Conservation (phyloP, 1,140 invertebrate genomes). For the Fopius arisanus region DNA sequence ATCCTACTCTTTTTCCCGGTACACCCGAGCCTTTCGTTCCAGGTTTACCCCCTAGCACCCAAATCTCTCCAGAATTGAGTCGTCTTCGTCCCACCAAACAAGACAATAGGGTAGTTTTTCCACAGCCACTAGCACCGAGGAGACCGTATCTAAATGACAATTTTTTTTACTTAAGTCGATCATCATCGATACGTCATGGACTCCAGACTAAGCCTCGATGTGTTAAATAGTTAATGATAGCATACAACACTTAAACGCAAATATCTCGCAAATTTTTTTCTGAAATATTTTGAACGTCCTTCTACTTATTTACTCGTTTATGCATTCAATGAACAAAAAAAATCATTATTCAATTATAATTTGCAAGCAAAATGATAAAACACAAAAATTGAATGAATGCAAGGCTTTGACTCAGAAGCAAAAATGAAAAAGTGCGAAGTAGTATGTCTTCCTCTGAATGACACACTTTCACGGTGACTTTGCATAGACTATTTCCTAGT, state of each 20-base stretch:
- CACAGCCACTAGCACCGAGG: slow-evolving; percentile 85
- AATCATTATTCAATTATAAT: background rate
- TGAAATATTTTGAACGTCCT: too few relatives aligned
- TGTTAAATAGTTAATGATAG: background rate
- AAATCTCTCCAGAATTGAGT: slow-evolving; percentile 84
- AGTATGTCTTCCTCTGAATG: background rate
- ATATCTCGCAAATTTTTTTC: too few relatives aligned
- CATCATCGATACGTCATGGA: background rate
- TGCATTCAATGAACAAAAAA: background rate
- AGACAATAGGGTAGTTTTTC: slow-evolving; percentile 85
- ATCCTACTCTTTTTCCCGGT: slow-evolving; percentile 85
- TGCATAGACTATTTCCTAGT: background rate
- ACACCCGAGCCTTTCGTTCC: slow-evolving; percentile 83
- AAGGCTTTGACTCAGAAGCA: too few relatives aligned
- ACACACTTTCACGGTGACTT: slow-evolving; percentile 2
- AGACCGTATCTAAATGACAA: slow-evolving; percentile 78
- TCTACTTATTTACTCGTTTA: background rate
- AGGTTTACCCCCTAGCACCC: slow-evolving; percentile 85
- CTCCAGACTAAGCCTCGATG: background rate
- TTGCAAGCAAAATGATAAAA: too few relatives aligned
- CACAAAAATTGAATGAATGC: too few relatives aligned
- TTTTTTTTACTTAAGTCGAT: background rate
- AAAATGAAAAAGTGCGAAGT: background rate
- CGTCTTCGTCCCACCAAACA: slow-evolving; percentile 86
- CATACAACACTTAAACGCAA: too few relatives aligned